Percentiles rank a stretch among this genome's conserved stretches.
Conservation (phyloP, 2,113 vertebrate species). For the Oryzias curvinotus region DNA sequence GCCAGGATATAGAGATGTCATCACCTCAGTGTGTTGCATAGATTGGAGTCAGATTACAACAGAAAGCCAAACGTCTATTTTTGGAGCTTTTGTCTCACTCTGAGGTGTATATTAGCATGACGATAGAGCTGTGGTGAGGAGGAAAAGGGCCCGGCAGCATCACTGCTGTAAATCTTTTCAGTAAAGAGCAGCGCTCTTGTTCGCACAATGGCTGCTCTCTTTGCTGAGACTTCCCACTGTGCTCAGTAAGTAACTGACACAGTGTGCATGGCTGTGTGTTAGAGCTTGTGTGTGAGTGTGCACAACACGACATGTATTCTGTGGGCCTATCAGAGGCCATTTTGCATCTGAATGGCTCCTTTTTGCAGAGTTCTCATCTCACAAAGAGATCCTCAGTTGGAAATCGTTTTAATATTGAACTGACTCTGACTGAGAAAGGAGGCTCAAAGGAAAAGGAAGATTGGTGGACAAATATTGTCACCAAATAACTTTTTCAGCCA, state of each 20-base stretch:
- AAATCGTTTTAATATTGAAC: slow-evolving; percentile 33
- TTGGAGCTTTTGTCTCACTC: slow-evolving; percentile 58
- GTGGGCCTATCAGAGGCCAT: slow-evolving; percentile 47
- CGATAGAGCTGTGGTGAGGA: slow-evolving; percentile 65
- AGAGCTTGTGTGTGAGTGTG: slow-evolving; percentile 15
- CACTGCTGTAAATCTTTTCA: slow-evolving; percentile 68
- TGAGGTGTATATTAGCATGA: slow-evolving; percentile 72
- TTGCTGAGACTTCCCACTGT: slow-evolving; percentile 63
- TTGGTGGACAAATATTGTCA: slow-evolving; percentile 25
- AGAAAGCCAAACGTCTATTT: slow-evolving; percentile 51
- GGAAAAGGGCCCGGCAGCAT: slow-evolving; percentile 50
- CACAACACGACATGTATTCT: slow-evolving; percentile 35
- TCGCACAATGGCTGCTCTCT: slow-evolving; percentile 67
- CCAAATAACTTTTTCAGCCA: slow-evolving; percentile 13
- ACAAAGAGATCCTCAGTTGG: slow-evolving; percentile 48
- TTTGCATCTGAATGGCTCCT: slow-evolving; percentile 51
- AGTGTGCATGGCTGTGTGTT: not conserved
- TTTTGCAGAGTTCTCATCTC: slow-evolving; percentile 42
- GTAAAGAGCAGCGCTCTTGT: slow-evolving; percentile 57
- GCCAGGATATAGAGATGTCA: slow-evolving; percentile 55
- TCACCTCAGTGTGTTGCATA: slow-evolving; percentile 34
- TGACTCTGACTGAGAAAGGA: slow-evolving; percentile 27
- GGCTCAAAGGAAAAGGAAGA: slow-evolving; percentile 16
- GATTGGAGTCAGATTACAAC: slow-evolving; percentile 48
- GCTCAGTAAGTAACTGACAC: slow-evolving; percentile 43